These are phyloP conservation scores for Diploptera punctata DNA, from an alignment of 2,888 invertebrate species.

Conservation along the genomic window DNA sequence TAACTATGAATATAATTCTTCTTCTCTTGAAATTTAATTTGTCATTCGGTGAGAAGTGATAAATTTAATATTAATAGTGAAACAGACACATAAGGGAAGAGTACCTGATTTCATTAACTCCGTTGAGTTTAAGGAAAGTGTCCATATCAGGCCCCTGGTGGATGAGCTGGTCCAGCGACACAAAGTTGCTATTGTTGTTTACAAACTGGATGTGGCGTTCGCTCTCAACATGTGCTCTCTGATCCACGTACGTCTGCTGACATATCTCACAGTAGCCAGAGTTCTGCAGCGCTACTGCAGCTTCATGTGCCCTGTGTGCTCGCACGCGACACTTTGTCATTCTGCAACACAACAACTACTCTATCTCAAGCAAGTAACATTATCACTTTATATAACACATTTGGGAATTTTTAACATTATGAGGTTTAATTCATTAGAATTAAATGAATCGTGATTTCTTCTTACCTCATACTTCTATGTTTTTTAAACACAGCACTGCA, in stretches of 20 bases:
- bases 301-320: slow-evolving; percentile 18
- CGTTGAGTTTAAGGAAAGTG: slow-evolving; percentile 64
- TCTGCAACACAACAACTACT: slow-evolving; percentile 34
- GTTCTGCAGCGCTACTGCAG: slow-evolving; percentile 15
- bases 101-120: slow-evolving; percentile 31
- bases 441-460: too few species aligned
- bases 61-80: too few species aligned
- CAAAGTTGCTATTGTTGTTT: slow-evolving; percentile 75
- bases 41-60: too few species aligned
- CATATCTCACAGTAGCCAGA: slow-evolving; percentile 82
- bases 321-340: slow-evolving; percentile 34
- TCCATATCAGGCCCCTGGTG: slow-evolving; percentile 70
- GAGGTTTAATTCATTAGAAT: too few species aligned
- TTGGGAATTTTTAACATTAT: too few species aligned
- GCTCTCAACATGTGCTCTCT: slow-evolving; percentile 73
- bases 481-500: too few species aligned
- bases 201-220: slow-evolving; percentile 77
- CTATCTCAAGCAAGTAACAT: too few species aligned
- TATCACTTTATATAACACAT: too few species aligned
- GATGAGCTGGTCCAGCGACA: slow-evolving; percentile 76
- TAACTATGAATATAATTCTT: too few species aligned
- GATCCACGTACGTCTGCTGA: slow-evolving; percentile 73
- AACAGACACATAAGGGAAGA: too few species aligned
- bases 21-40: too few species aligned
- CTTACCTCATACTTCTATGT: too few species aligned